Conservation (phyloP, 2,797 vertebrate genomes). For the Mormyrus hasselquistii region DNA sequence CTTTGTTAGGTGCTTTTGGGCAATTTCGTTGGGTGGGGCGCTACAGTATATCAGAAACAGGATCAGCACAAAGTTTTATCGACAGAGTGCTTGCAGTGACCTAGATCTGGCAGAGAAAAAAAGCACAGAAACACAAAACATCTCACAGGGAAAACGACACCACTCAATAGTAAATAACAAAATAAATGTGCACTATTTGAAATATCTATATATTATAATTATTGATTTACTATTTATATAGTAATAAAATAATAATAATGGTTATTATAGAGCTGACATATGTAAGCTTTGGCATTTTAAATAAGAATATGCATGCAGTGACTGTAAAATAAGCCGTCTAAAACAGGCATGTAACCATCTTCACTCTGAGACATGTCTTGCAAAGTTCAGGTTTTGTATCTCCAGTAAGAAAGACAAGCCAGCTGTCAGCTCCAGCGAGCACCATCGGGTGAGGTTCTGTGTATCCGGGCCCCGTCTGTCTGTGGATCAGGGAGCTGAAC, state of each 20-base stretch:
- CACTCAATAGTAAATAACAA: background rate
- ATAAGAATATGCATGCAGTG: background rate
- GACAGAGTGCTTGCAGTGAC: background rate
- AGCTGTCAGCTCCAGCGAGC: background rate
- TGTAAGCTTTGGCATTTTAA: background rate
- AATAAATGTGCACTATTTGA: background rate
- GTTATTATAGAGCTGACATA: background rate
- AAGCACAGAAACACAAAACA: background rate
- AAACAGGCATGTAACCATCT: background rate
- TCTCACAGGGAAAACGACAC: background rate
- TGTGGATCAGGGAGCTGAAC: background rate
- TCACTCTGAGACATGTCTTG: background rate
- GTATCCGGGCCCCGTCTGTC: background rate
- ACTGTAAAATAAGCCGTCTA: background rate
- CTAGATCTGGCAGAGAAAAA: background rate
- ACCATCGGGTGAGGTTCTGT: background rate
- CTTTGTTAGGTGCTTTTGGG: background rate
- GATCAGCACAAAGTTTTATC: background rate
- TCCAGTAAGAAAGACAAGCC: background rate
- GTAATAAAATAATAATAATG: background rate
- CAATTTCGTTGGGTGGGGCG: background rate
- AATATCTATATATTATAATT: background rate
- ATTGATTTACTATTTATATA: background rate
- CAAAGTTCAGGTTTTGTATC: background rate
- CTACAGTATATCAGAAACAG: background rate